A percentile compares a stretch with the other conserved stretches of the same genome.
These are phyloP conservation scores for Pelecanus crispus DNA, from an alignment of 2,113 vertebrate genomes.

Conservation along the genomic window DNA sequence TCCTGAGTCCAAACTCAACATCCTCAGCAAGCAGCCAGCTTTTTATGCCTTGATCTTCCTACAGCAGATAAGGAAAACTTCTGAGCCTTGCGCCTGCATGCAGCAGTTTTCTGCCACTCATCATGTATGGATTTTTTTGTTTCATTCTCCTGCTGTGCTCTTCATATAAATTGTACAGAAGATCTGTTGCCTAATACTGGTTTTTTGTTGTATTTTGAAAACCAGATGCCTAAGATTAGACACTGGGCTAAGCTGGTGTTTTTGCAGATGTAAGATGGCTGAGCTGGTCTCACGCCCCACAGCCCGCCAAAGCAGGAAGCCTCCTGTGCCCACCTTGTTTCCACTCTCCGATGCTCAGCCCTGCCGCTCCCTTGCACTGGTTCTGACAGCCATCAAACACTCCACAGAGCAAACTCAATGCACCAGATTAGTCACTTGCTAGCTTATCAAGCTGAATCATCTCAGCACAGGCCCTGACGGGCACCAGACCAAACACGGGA, in stretches of 20 bases:
- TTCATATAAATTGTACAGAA: background rate
- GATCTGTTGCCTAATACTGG: background rate
- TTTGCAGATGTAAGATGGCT: background rate
- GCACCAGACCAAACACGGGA: background rate
- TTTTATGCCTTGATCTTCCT: background rate
- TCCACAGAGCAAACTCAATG: background rate
- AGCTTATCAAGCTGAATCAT: background rate
- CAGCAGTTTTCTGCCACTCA: background rate
- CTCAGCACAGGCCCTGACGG: background rate
- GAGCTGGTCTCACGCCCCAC: accelerated
- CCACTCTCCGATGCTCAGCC: background rate
- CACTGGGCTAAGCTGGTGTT: background rate
- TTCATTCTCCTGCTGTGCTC: background rate
- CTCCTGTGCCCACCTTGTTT: background rate
- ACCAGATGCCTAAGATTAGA: background rate
- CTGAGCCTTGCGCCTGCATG: background rate
- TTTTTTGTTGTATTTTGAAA: background rate
- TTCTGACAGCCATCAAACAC: background rate
- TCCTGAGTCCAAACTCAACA: background rate
- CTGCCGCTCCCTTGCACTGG: background rate
- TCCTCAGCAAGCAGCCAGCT: background rate
- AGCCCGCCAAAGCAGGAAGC: background rate
- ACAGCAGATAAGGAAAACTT: background rate
- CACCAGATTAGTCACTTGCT: background rate
- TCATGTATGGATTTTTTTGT: background rate